Conservation (phyloP, 2,888 invertebrate genomes). For the Hirtodrosophila trivittata region DNA sequence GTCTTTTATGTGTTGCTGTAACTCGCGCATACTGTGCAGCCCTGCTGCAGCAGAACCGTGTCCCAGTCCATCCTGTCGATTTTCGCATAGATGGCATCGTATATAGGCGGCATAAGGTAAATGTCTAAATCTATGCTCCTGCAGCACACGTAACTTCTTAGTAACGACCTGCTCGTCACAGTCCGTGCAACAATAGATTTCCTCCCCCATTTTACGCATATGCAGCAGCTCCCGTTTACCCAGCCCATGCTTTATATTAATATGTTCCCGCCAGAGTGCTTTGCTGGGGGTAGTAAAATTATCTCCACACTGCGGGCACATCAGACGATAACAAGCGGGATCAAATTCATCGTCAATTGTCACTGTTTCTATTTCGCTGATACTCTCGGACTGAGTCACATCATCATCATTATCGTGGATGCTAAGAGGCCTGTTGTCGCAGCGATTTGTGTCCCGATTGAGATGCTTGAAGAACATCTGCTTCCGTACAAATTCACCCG, state of each 20-base stretch:
- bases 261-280: slow-evolving; percentile 76
- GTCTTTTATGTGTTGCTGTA: slow-evolving; percentile 72
- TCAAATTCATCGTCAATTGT: slow-evolving; percentile 20
- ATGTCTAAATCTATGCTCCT: slow-evolving; percentile 77
- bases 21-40: slow-evolving; percentile 64
- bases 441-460: slow-evolving; percentile 77
- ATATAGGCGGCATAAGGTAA: slow-evolving; percentile 75
- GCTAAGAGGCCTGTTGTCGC: slow-evolving; percentile 51
- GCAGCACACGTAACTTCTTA: slow-evolving; percentile 67
- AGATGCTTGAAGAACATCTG: slow-evolving; percentile 82
- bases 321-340: slow-evolving; percentile 49
- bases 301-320: slow-evolving; percentile 79
- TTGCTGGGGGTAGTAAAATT: slow-evolving; percentile 67
- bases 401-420: slow-evolving; percentile 31
- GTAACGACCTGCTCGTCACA: slow-evolving; percentile 76
- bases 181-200: slow-evolving; percentile 69
- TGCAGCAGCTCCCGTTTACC: slow-evolving; percentile 67
- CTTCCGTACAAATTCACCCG: slow-evolving; percentile 78
- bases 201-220: slow-evolving; percentile 61
- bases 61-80: slow-evolving; percentile 33
- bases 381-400: slow-evolving; percentile 5
- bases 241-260: slow-evolving; percentile 70
- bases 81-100: slow-evolving; percentile 72
- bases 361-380: background rate
- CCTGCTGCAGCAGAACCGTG: slow-evolving; percentile 31